Evolutionary conservation across 2,797 vertebrate genomes (phyloP).

Genomic region (Rhabdomys pumilio): DNA sequence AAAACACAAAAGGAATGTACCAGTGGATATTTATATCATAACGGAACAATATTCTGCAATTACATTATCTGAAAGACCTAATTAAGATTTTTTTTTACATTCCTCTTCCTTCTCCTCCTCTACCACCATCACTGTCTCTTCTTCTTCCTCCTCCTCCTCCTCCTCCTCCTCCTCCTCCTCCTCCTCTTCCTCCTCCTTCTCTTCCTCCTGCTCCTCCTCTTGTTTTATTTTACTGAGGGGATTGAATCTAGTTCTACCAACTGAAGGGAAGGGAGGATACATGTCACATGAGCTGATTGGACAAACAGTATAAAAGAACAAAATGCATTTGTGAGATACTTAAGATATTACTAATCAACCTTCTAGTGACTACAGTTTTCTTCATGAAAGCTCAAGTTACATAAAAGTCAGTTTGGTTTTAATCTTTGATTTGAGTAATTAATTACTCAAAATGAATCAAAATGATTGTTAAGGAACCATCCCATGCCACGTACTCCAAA

Average conservation of each 20-base stretch:
- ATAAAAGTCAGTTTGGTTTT: not conserved
- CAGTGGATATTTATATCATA: not conserved
- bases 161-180: no score
- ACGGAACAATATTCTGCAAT: not conserved
- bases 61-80: not conserved
- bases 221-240: not conserved
- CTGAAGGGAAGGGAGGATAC: not conserved
- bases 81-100: not conserved
- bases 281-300: not conserved
- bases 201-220: not conserved
- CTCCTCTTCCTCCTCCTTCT: no score
- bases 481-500: not conserved
- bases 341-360: not conserved
- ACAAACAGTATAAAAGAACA: not conserved
- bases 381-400: not conserved
- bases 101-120: not conserved
- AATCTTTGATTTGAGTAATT: not conserved
- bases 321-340: not conserved
- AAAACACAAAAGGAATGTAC: not conserved
- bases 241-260: not conserved
- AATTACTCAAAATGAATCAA: conserved; percentile 42
- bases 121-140: no score
- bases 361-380: not conserved
- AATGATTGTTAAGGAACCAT: conserved; percentile 12
- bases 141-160: accelerated